Evolutionary conservation across 2,888 invertebrate genomes (phyloP), one percentile per base, ranked within the genome.

Genomic region (Physocephala rufipes): DNA sequence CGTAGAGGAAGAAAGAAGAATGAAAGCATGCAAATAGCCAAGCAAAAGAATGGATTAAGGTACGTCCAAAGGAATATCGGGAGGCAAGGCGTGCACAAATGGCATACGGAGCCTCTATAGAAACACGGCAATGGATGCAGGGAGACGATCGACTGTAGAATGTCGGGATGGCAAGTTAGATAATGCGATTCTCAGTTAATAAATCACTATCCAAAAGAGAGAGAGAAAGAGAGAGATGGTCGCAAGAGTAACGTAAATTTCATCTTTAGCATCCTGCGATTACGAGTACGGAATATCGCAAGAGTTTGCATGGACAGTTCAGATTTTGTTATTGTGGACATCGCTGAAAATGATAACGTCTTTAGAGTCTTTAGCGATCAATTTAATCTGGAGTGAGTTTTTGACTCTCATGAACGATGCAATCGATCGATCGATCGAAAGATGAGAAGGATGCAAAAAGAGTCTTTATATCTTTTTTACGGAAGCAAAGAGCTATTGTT

Each of bases 171-270:
- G 24, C 59, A 67, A 51, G 58, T 43, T 47, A 67, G 67, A 67
- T 67, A 59, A 67, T 49, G 47, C 67, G 67, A 67, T 69, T 69
- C 69, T 69, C 63, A 69, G 69, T 69, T 69, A 62, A 69, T 69
- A 69, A 69, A 69, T 69, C 62, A 69, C 51, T 63, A 53, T 63
- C 55, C 53, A 69, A 69, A n/a, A n/a, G n/a, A n/a, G n/a, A n/a
- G n/a, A n/a, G n/a, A n/a, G n/a, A n/a, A n/a, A n/a, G n/a, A n/a
- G n/a, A 63, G 63, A 43, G 69, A 62, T 69, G 69, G 63, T 69
- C 53, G 63, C 69, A 43, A 26, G 28, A 9, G 12, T 55, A 30
- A 30, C 65, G 9, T 24, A 30, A 21, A 21, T 12, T 36, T 36
- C 36, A 36, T 4, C 21, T 53, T 19, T 7, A 53, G 53, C 53